Percentiles rank a stretch among this genome's conserved stretches.
Evolutionary conservation across 1,140 invertebrate genomes (phyloP).

Genomic region (Leptinotarsa lineolata): DNA sequence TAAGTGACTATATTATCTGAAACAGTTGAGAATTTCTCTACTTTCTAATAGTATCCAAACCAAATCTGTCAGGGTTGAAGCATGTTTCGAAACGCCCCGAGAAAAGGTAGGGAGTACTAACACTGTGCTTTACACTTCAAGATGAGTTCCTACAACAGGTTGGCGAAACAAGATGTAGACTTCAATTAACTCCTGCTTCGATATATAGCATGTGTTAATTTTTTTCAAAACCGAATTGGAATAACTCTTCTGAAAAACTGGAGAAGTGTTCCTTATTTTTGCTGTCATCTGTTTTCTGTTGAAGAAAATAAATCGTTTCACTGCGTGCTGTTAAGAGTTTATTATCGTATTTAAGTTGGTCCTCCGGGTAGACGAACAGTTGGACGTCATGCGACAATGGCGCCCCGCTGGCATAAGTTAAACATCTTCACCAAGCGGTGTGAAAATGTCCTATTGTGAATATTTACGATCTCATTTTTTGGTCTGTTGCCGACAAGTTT

Average conservation of each 20-base stretch:
- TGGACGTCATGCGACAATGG: slow-evolving; percentile 13
- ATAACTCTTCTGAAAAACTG: not conserved
- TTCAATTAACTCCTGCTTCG: no score
- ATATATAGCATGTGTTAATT: not conserved
- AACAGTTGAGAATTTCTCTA: no score
- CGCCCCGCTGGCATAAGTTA: slow-evolving; percentile 11
- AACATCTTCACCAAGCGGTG: slow-evolving; percentile 16
- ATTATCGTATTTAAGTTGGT: slow-evolving; percentile 30
- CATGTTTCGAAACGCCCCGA: no score
- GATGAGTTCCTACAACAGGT: no score
- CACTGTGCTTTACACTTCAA: no score
- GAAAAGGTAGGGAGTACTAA: no score
- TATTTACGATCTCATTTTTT: slow-evolving; percentile 16
- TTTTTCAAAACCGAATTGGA: not conserved
- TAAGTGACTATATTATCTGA: no score
- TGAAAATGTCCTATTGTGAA: slow-evolving; percentile 21
- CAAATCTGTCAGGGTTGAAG: no score
- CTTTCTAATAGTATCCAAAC: no score
- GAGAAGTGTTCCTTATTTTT: not conserved
- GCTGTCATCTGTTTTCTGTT: slow-evolving; percentile 3
- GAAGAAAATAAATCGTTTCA: slow-evolving; percentile 29
- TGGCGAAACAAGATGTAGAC: no score
- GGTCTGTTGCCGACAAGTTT: not conserved
- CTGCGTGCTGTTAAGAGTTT: slow-evolving; percentile 32
- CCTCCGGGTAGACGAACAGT: not conserved